phyloP scores from a whole-genome alignment of 2,888 invertebrate species.

The Tipula lateralis region DNA sequence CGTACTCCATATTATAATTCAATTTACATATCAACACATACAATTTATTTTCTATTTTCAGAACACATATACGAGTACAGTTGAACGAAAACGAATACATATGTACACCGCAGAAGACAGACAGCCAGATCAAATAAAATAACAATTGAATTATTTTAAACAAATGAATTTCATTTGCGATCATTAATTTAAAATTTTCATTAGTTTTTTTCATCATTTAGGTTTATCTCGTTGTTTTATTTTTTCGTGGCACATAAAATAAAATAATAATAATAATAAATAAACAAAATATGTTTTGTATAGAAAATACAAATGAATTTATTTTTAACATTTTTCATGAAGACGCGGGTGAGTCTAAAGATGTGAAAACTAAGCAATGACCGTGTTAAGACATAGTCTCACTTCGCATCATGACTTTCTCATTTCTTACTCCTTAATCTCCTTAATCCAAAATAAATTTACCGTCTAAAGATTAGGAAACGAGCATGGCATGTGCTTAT shows the following conservation, averaged over 20 bases:
- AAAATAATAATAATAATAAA: not conserved
- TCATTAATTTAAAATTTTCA: conserved; percentile 16
- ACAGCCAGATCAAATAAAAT: not conserved
- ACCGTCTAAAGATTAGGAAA: too few relatives aligned
- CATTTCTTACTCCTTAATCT: too few relatives aligned
- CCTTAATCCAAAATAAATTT: too few relatives aligned
- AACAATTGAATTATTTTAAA: conserved; percentile 19
- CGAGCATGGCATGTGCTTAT: too few relatives aligned
- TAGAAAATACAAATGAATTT: not conserved
- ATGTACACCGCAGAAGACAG: not conserved
- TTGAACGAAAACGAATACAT: not conserved
- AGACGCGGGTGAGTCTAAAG: not conserved
- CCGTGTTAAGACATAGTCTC: too few relatives aligned
- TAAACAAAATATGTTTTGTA: not conserved
- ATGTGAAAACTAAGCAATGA: too few relatives aligned
- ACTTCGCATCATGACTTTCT: too few relatives aligned
- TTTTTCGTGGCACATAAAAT: conserved; percentile 11
- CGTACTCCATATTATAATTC: not conserved
- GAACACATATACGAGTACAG: not conserved
- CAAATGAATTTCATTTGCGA: conserved; percentile 11
- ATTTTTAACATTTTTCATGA: not conserved
- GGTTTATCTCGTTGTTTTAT: not conserved
- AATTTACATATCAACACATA: not conserved
- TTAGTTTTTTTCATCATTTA: not conserved
- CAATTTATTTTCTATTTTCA: not conserved